Percentiles rank a stretch among this genome's conserved stretches.
phyloP scores from a whole-genome alignment of 2,113 vertebrate species.

The Acinonyx jubatus region DNA sequence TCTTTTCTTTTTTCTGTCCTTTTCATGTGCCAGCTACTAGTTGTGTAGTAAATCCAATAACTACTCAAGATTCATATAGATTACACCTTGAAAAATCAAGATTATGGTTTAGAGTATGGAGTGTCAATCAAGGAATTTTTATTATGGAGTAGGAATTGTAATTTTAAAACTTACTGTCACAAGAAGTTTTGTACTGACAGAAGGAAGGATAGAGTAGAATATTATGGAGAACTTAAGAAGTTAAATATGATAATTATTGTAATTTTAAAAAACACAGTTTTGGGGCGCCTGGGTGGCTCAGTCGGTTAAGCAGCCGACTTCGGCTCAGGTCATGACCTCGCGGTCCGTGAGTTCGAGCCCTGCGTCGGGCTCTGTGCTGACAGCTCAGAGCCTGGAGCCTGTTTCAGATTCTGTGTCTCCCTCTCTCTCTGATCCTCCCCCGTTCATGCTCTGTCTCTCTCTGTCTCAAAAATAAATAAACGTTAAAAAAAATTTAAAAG shows the following conservation, averaged over 20 bases:
- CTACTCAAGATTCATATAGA: background rate
- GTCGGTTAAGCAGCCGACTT: no score
- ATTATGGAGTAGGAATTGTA: background rate
- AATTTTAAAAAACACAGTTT: background rate
- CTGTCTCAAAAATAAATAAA: no score
- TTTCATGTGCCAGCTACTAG: background rate
- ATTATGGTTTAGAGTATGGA: background rate
- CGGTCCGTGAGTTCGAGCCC: no score
- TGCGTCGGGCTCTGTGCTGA: no score
- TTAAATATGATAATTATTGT: background rate
- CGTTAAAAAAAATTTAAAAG: background rate
- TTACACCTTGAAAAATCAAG: background rate
- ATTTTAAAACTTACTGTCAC: background rate
- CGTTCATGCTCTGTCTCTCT: no score
- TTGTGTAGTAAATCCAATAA: background rate
- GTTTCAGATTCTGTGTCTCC: no score
- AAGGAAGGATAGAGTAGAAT: background rate
- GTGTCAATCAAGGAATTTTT: background rate
- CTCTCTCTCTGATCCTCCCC: no score
- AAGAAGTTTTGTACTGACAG: background rate
- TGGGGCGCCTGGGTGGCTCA: no score
- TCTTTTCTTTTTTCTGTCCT: background rate
- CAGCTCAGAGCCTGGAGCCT: no score
- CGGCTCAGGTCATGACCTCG: accelerated
- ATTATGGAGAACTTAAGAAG: background rate